Evolutionary conservation across 2,888 invertebrate genomes (phyloP).

Genomic region (Parnassius apollo): DNA sequence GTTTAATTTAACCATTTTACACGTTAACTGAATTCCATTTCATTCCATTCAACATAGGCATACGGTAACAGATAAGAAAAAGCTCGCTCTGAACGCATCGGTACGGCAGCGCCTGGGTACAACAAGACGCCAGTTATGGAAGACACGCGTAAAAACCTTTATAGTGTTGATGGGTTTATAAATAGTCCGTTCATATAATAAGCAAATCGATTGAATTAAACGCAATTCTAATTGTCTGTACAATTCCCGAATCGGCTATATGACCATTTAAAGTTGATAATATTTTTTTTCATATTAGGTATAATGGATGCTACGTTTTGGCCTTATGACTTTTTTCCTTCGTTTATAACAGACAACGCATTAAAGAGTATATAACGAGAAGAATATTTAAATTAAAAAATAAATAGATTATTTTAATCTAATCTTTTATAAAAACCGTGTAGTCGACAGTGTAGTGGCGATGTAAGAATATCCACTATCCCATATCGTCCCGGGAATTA

Average conservation of each 20-base stretch:
- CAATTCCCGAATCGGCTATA: background rate
- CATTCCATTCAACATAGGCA: constrained; percentile 13
- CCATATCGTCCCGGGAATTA: too few relatives aligned
- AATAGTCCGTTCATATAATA: constrained; percentile 8
- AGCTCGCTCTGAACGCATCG: constrained; percentile 11
- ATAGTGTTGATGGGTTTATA: constrained; percentile 7
- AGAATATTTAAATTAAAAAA: too few relatives aligned
- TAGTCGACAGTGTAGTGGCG: too few relatives aligned
- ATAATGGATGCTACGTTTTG: background rate
- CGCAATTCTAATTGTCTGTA: constrained; percentile 6
- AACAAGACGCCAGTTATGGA: constrained; percentile 8
- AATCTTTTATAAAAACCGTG: too few relatives aligned
- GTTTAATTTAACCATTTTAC: constrained; percentile 25
- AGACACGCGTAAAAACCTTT: constrained; percentile 17
- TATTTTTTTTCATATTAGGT: background rate
- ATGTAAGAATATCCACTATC: too few relatives aligned
- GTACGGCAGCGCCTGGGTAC: constrained; percentile 5
- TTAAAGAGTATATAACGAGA: too few relatives aligned
- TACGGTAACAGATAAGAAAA: constrained; percentile 13
- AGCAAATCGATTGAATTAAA: constrained; percentile 6
- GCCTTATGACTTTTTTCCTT: background rate
- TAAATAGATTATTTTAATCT: too few relatives aligned
- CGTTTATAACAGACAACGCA: too few relatives aligned
- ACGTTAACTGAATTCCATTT: constrained; percentile 22
- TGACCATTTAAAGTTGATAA: constrained; percentile 5